These are phyloP conservation scores for Deilephila elpenor DNA, from an alignment of 2,888 invertebrate genomes.

Conservation along the genomic window DNA sequence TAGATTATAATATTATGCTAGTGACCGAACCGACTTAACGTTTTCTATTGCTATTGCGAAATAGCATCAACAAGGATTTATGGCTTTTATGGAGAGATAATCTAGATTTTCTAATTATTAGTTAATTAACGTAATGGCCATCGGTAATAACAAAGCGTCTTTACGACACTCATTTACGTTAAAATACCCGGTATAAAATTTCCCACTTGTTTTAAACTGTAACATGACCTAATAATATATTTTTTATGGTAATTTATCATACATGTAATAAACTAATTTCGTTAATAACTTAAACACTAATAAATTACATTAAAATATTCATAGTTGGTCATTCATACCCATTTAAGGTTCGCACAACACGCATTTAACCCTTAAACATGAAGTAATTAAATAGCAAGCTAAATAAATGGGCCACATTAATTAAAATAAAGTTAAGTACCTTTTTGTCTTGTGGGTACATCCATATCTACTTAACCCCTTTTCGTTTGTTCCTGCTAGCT, in stretches of 20 bases:
- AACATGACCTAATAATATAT: constrained; percentile 22
- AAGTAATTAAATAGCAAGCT: constrained; percentile 51
- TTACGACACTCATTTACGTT: too few species aligned
- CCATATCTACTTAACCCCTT: constrained; percentile 65
- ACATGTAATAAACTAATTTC: constrained; percentile 1
- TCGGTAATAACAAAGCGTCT: too few species aligned
- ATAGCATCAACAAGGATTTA: too few species aligned
- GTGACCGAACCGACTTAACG: too few species aligned
- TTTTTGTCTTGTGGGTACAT: constrained; percentile 59
- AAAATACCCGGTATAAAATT: neutral
- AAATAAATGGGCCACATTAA: constrained; percentile 61
- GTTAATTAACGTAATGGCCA: too few species aligned
- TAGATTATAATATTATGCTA: too few species aligned
- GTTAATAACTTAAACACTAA: constrained; percentile 22
- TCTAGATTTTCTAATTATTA: too few species aligned
- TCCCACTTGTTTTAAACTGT: constrained; percentile 1
- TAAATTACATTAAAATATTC: constrained; percentile 24
- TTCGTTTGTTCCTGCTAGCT: constrained; percentile 59
- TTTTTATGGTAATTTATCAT: constrained; percentile 19
- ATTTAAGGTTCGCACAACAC: constrained; percentile 20
- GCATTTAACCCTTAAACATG: constrained; percentile 35
- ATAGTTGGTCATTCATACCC: constrained; percentile 9
- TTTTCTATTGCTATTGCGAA: too few species aligned
- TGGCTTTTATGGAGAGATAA: too few species aligned
- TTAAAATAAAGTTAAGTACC: constrained; percentile 66